Evolutionary conservation across 2,797 vertebrate genomes (phyloP), one percentile per base, ranked within the genome.

Genomic region (Danio albolineatus): DNA sequence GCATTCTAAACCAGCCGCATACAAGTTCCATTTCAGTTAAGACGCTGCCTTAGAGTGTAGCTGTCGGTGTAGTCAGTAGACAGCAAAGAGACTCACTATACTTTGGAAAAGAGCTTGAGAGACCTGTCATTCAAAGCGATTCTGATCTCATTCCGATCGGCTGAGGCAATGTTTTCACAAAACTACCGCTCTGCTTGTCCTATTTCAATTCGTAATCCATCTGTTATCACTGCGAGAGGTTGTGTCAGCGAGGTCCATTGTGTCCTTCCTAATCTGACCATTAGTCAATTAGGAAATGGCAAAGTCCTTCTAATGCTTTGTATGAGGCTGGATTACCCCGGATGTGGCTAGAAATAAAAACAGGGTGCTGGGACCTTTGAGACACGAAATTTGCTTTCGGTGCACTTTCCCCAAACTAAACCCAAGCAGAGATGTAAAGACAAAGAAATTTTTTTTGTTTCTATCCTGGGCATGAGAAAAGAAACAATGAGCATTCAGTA

Each of bases 211-310:
- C 75, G 48, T 88, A 90, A 92, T 88, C 86, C 85, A 87, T 83
- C 85, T 84, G 89, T 89, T 90, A 84, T 88, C 84, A 88, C 85
- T 77, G 87, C 79, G 83, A 86, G 75, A 80, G 84, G 83, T 84
- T 69, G 86, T 65, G 91, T 94, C 92, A 93, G 91, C 89, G 82
- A 51, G 43, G 83, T 82, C 85, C 73, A 90, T 94, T 93, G 91
- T 93, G 83, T 71, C 87, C 78, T 73, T 65, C 80, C 83, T 93
- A 92, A 93, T 92, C 93, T 90, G 79, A 84, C 90, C 89, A 91
- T 93, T 91, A 91, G 88, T 91, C 90, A 93, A 92, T 74, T 91
- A 94, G 92, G 91, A 93, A 93, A 90, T 87, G 85, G 89, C 84
- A 74, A 62, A 89, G 85, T 85, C 86, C 88, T 78, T 49, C 75